phyloP scores from a whole-genome alignment of 2,888 invertebrate species.

The Epicampocera succincta region DNA sequence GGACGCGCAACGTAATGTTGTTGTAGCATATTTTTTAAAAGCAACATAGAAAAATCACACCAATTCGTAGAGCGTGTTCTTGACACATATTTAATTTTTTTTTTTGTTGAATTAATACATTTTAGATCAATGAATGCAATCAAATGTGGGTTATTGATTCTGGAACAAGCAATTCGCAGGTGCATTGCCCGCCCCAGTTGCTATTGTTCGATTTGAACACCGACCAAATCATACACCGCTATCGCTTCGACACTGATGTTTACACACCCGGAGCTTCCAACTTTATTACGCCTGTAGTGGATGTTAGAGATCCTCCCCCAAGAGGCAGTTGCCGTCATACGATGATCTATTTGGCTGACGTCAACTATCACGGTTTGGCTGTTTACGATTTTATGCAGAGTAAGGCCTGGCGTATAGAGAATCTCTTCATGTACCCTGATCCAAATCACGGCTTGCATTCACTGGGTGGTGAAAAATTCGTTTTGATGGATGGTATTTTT shows the following conservation, averaged over 20 bases:
- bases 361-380: conserved; percentile 83
- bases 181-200: conserved; percentile 87
- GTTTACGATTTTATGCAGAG: conserved; percentile 83
- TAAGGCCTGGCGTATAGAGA: conserved; percentile 84
- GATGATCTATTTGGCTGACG: conserved; percentile 86
- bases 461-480: conserved; percentile 84
- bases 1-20: too few relatives aligned
- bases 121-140: conserved; percentile 85
- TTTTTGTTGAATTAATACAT: neutral
- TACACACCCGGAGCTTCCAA: conserved; percentile 76
- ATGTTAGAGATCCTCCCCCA: conserved; percentile 82
- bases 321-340: conserved; percentile 82
- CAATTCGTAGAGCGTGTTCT: too few relatives aligned
- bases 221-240: conserved; percentile 83
- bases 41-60: too few relatives aligned
- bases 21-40: too few relatives aligned
- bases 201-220: conserved; percentile 87
- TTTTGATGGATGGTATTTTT: conserved; percentile 86
- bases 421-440: conserved; percentile 84
- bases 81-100: too few relatives aligned
- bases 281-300: conserved; percentile 81
- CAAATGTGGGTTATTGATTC: conserved; percentile 87
- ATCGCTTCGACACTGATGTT: conserved; percentile 74
- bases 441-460: conserved; percentile 84
- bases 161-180: conserved; percentile 82